phyloP scores from a whole-genome alignment of 2,113 vertebrate species.

The Rhinichthys klamathensis region DNA sequence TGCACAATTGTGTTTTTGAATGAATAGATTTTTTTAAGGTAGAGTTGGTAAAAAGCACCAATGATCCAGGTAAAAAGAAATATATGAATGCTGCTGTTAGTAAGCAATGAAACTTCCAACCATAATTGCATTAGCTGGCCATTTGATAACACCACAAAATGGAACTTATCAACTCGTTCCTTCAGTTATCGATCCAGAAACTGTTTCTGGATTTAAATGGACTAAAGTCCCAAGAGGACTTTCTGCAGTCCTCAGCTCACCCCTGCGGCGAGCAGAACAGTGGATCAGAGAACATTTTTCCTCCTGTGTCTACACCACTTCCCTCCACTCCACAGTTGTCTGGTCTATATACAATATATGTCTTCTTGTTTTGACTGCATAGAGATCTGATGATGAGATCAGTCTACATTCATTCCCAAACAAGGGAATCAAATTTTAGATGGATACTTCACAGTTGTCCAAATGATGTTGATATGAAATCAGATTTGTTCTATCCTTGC shows the following conservation, averaged over 20 bases:
- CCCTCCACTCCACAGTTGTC: constrained; percentile 43
- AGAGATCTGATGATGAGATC: neutral
- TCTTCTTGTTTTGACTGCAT: constrained; percentile 4
- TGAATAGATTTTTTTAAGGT: neutral
- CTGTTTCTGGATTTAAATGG: constrained; percentile 1
- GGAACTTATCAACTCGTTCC: neutral
- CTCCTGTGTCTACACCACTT: constrained; percentile 49
- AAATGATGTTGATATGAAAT: no score
- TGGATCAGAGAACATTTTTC: constrained; percentile 40
- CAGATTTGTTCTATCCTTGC: no score
- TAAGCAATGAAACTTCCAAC: neutral
- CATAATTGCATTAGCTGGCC: neutral
- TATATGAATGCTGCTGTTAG: neutral
- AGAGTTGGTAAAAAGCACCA: neutral
- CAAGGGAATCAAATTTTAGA: neutral
- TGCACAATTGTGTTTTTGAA: neutral
- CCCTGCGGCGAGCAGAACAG: constrained; percentile 23
- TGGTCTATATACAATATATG: constrained; percentile 6
- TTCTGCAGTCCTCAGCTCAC: constrained; percentile 16
- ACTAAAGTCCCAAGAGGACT: neutral
- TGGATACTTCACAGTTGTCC: no score
- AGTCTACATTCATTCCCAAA: neutral
- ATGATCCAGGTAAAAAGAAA: neutral
- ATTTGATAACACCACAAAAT: constrained; percentile 8
- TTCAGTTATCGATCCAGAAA: neutral